A percentile compares a stretch with the other conserved stretches of the same genome.
Conservation (phyloP, 2,797 vertebrate genomes). For the Falco naumanni region DNA sequence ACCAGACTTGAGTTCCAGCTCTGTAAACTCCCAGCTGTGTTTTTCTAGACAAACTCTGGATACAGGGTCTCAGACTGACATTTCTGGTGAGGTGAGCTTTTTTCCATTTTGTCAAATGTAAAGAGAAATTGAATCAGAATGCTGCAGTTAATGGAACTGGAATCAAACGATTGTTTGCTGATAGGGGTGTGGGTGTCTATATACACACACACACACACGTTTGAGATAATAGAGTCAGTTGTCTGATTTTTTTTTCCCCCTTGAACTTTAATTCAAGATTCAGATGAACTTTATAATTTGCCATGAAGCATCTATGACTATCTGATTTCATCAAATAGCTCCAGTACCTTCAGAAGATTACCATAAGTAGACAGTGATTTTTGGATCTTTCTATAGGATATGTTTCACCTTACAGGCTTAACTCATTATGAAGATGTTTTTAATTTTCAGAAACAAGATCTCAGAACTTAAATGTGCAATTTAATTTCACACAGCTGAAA, state of each 20-base stretch:
- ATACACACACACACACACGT: neutral
- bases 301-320: neutral
- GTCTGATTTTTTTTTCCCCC: neutral
- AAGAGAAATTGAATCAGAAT: neutral
- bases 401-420: neutral
- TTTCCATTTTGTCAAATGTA: neutral
- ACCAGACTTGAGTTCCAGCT: constrained; percentile 72
- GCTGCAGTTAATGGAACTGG: neutral
- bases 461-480: constrained; percentile 19
- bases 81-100: constrained; percentile 84
- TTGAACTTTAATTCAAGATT: neutral
- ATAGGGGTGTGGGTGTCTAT: neutral
- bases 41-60: constrained; percentile 83
- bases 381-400: neutral
- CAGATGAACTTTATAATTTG: neutral
- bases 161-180: neutral
- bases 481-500: constrained; percentile 37
- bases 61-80: constrained; percentile 84
- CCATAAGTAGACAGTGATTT: neutral
- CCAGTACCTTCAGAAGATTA: neutral
- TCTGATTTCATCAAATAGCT: neutral
- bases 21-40: constrained; percentile 72
- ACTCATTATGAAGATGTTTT: neutral
- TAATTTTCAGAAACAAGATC: constrained; percentile 57
- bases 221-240: neutral